Percentiles rank a stretch among this genome's conserved stretches.
Conservation (phyloP, 1,140 invertebrate species). For the Marisa cornuarietis region DNA sequence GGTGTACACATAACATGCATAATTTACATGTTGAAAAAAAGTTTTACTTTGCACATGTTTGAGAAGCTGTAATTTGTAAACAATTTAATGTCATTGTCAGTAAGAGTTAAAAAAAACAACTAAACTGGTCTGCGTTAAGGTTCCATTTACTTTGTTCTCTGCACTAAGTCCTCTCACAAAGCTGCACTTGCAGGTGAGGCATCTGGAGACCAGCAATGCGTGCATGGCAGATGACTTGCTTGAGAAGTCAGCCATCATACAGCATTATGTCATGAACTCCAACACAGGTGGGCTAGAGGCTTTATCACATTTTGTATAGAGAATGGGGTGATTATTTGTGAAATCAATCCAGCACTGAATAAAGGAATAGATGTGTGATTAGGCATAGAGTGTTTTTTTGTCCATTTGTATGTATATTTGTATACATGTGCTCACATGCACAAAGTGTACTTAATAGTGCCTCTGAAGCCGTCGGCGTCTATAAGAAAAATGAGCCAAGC, state of each 20-base stretch:
- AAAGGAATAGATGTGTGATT: too few species aligned
- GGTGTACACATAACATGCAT: too few species aligned
- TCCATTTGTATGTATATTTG: not conserved
- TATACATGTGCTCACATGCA: not conserved
- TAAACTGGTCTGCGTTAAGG: too few species aligned
- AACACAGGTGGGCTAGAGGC: slow-evolving; percentile 49
- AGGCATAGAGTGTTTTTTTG: too few species aligned
- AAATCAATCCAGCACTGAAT: too few species aligned
- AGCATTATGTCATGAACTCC: slow-evolving; percentile 70
- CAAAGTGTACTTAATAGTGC: not conserved
- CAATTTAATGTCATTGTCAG: too few species aligned
- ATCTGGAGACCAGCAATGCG: slow-evolving; percentile 69
- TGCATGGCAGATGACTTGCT: slow-evolving; percentile 71
- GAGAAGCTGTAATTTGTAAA: too few species aligned
- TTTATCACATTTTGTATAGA: not conserved
- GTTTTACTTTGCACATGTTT: too few species aligned
- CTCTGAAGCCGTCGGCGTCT: not conserved
- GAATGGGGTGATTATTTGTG: not conserved
- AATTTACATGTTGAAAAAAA: too few species aligned
- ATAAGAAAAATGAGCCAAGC: not conserved
- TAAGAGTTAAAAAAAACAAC: too few species aligned
- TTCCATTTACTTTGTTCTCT: too few species aligned
- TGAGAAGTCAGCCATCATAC: slow-evolving; percentile 69
- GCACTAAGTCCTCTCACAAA: too few species aligned
- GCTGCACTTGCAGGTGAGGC: slow-evolving; percentile 58